Percentiles rank a stretch among this genome's conserved stretches.
Conservation (phyloP, 2,113 vertebrate species). For the Choloepus hoffmanni region DNA sequence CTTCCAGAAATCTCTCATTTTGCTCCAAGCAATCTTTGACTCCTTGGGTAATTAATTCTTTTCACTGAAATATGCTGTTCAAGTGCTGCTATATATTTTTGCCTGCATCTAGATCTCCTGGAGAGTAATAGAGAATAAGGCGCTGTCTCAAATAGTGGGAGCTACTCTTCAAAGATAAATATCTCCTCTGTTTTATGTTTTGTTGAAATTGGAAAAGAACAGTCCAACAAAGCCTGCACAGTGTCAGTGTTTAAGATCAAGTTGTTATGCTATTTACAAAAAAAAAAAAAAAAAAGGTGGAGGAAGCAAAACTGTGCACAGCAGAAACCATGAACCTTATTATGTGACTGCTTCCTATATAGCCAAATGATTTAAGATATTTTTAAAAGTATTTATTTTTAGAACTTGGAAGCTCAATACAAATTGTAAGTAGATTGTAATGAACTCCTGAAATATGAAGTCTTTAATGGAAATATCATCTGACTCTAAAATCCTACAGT, state of each 20-base stretch:
- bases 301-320: background rate
- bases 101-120: constrained; percentile 62
- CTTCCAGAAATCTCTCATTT: constrained; percentile 8
- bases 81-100: constrained; percentile 50
- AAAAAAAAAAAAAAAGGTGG: background rate
- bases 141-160: background rate
- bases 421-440: constrained; percentile 62
- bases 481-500: constrained; percentile 12
- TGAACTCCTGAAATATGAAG: constrained; percentile 56
- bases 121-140: constrained; percentile 68
- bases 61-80: constrained; percentile 68
- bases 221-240: constrained; percentile 34
- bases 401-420: constrained; percentile 29
- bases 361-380: constrained; percentile 40
- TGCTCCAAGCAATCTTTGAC: constrained; percentile 67
- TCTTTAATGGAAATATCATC: constrained; percentile 54
- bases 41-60: constrained; percentile 76
- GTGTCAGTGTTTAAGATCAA: constrained; percentile 19
- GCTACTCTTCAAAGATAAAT: constrained; percentile 71
- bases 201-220: constrained; percentile 72
- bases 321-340: constrained; percentile 49
- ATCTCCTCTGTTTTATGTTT: constrained; percentile 63
- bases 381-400: constrained; percentile 29
- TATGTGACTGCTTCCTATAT: constrained; percentile 4
- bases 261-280: constrained; percentile 64